Evolutionary conservation across 2,888 invertebrate genomes (phyloP), one percentile per base, ranked within the genome.

Genomic region (Phortica okadai): DNA sequence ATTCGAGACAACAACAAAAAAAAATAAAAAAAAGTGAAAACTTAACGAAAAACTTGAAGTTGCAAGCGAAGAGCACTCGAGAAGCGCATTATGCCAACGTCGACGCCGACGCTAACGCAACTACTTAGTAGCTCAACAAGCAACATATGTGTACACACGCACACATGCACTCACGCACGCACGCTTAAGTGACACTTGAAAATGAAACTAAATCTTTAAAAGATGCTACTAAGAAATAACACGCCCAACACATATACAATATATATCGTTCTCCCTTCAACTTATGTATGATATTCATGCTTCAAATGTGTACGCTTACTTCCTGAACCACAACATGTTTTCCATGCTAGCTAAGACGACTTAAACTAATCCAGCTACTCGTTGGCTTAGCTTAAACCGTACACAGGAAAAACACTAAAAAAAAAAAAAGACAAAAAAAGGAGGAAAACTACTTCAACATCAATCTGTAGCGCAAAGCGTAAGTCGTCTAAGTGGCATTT

Each of bases 311-410:
- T 33, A 33, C 33, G 2, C 33, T 33, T 33, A 33, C 33, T 33
- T 33, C 33, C 33, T 33, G 33, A 33, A 33, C 33, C 33, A 33
- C 33, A 33, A 50, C 50, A 50, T 14, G 50, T 50, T 50, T 50
- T 50, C 1, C 10, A 50, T 14, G 14, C 50, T 3, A 50, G 10
- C 62, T 79, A 83, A 64, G 77, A 67, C 42, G 72, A 83, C 86
- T 84, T 83, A 82, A 86, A 86, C 85, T 87, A 87, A 85, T 87
- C 87, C 87, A 86, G 81, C 81, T 77, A 72, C 70, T 54, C n/a
- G 16, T 72, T 56, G 25, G 70, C 70, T 72, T 25, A 72, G 70
- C 74, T 80, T 78, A 79, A 66, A 56, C 41, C 11, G 16, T 67
- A 62, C 59, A 59, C 25, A 62, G 59, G 21, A 8, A 59, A 21